These are phyloP conservation scores for Cotesia vestalis DNA, from an alignment of 1,140 invertebrate genomes.

Conservation along the genomic window DNA sequence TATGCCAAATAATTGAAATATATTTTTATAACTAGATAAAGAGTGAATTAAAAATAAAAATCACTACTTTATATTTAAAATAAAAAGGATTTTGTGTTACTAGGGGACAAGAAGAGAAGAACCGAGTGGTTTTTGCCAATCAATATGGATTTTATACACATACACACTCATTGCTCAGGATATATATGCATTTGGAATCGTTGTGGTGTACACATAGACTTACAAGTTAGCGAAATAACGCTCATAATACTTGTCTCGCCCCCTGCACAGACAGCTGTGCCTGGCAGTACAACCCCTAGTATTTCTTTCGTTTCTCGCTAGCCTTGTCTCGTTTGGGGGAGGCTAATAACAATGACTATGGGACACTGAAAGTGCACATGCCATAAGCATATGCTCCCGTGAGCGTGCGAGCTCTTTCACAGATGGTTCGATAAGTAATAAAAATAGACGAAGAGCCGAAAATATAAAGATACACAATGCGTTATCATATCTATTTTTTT, in stretches of 20 bases:
- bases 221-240: constrained; percentile 9
- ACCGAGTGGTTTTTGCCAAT: no score
- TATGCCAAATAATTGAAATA: no score
- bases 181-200: not conserved
- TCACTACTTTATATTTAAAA: no score
- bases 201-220: not conserved
- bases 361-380: constrained; percentile 51
- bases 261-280: constrained; percentile 43
- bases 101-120: no score
- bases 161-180: not conserved
- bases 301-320: constrained; percentile 26
- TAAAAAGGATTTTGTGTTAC: no score
- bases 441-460: constrained; percentile 5
- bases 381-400: constrained; percentile 49
- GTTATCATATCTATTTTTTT: not conserved
- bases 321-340: constrained; percentile 42
- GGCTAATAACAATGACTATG: constrained; percentile 52
- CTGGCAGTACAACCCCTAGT: constrained; percentile 19
- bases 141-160: no score
- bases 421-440: constrained; percentile 46
- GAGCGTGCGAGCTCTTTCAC: constrained; percentile 37
- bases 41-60: no score
- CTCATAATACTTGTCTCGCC: constrained; percentile 36
- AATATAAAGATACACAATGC: constrained; percentile 1
- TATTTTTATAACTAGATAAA: no score